These are phyloP conservation scores for Nannospalax galili DNA, from an alignment of 2,113 vertebrate genomes.

Conservation along the genomic window DNA sequence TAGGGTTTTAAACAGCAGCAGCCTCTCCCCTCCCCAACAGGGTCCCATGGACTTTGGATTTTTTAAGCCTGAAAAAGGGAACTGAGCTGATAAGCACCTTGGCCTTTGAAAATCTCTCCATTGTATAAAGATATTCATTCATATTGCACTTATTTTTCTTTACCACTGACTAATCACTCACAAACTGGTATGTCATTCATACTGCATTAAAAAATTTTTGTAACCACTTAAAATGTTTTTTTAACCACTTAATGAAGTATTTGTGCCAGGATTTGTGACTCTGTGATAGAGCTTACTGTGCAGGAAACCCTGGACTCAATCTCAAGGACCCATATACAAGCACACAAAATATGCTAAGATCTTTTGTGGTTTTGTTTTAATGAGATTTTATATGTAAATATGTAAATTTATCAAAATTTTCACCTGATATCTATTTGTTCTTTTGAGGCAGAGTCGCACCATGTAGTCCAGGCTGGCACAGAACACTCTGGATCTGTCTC, in stretches of 20 bases:
- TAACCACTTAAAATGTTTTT: neutral
- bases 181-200: neutral
- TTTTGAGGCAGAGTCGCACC: neutral
- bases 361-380: neutral
- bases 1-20: too few species aligned
- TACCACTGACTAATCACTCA: neutral
- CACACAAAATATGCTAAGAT: neutral
- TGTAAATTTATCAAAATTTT: neutral
- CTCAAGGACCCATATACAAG: neutral
- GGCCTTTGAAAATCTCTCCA: neutral
- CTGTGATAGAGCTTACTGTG: neutral
- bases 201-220: neutral
- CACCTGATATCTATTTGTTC: neutral
- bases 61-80: too few species aligned
- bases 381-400: neutral
- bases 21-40: too few species aligned
- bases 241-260: too few species aligned
- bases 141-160: neutral
- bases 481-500: neutral
- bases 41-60: too few species aligned
- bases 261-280: neutral
- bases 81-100: too few species aligned
- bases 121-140: neutral
- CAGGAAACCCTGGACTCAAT: neutral
- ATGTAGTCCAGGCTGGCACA: neutral